Evolutionary conservation across 1,140 invertebrate species (phyloP).

Genomic region (Drosophila bocki): DNA sequence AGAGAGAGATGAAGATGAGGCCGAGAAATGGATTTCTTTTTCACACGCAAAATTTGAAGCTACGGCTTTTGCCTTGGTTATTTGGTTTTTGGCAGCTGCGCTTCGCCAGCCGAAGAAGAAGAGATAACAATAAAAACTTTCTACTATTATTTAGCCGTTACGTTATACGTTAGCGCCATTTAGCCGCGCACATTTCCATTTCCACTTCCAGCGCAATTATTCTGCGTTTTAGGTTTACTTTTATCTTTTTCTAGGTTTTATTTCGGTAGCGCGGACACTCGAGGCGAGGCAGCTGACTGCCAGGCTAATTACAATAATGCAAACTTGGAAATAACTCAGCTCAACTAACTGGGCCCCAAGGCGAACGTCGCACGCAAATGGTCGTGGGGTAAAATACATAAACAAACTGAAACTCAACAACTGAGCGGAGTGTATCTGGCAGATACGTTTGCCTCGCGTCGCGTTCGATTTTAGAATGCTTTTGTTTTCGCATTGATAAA

Average conservation of each 20-base stretch:
- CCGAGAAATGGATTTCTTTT: constrained; percentile 62
- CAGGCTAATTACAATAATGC: constrained; percentile 65
- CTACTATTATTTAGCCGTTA: constrained; percentile 71
- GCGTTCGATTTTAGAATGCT: constrained; percentile 33
- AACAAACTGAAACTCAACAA: constrained; percentile 5
- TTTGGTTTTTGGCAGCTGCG: constrained; percentile 41
- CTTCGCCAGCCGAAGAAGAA: constrained; percentile 39
- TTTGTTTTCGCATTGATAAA: constrained; percentile 30
- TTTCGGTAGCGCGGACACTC: constrained; percentile 18
- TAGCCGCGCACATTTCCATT: constrained; percentile 56
- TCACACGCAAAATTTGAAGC: constrained; percentile 58
- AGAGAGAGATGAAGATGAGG: constrained; percentile 16
- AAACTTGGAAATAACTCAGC: constrained; percentile 15
- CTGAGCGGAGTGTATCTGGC: constrained; percentile 9
- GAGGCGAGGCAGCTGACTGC: constrained; percentile 13
- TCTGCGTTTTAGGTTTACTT: constrained; percentile 51
- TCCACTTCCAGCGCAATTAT: constrained; percentile 57
- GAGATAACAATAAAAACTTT: constrained; percentile 75
- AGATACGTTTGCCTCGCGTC: constrained; percentile 10
- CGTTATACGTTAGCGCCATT: constrained; percentile 51
- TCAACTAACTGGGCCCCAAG: constrained; percentile 34
- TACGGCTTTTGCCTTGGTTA: constrained; percentile 29
- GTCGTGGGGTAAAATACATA: constrained; percentile 10
- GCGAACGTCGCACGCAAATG: constrained; percentile 43
- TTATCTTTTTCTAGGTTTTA: constrained; percentile 24